Evolutionary conservation across 2,888 invertebrate species (phyloP), one percentile per base, ranked within the genome.

Genomic region (Punctoribates punctum): DNA sequence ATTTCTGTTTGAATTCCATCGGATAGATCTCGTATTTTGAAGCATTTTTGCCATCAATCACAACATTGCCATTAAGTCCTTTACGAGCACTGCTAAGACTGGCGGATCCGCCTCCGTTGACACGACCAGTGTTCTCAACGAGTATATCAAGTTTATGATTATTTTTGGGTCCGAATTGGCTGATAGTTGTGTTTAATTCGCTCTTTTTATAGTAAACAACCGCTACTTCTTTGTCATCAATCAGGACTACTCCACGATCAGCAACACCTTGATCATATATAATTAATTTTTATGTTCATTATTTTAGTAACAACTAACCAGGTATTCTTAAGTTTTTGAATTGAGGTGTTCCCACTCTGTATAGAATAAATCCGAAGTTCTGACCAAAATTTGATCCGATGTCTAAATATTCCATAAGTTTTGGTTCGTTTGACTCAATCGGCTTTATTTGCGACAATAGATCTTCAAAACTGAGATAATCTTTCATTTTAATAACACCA

Each of bases 241-340:
- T 48, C 6, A 48, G n/a, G n/a, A 48, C 11, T 3, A 48, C 48
- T 48, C 15, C 48, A 13, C 48, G 48, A 48, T 48, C 48, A 34
- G 34, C 3, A 34, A 34, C 34, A 5, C 34, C 34, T n/a, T n/a
- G n/a, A n/a, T n/a, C n/a, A n/a, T n/a, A n/a, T n/a, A n/a, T n/a
- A n/a, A 42, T 13, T 42, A 13, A 42, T 13, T 42, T 42, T n/a
- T n/a, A n/a, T n/a, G 79, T 5, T 84, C 84, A 17, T 84, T 83
- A 80, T 85, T 85, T 80, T 85, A 86, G 79, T 46, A 8, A 46
- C 15, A 46, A 46, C 6, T 42, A 9, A 51, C 51, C 51, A 2
- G 2, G 9, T 2, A 51, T 2, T n/a, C n/a, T 51, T 13, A 51
- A 51, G 5, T 51, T 5, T 9, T 51, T 51, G 51, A 51, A 51